A percentile compares a stretch with the other conserved stretches of the same genome.
Conservation (phyloP, 2,797 vertebrate species). For the Cichlasoma orientale region DNA sequence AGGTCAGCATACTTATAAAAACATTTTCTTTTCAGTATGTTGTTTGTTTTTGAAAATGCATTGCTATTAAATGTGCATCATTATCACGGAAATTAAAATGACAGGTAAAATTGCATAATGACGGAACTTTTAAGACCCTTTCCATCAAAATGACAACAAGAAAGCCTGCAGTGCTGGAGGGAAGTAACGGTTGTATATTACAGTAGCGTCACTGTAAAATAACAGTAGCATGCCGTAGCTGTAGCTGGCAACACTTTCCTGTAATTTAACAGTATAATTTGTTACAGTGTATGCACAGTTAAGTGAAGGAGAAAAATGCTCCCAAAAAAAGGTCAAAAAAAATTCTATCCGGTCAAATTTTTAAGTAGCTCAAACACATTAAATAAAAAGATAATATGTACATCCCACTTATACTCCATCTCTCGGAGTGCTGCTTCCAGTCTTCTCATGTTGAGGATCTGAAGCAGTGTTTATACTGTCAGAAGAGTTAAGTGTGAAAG, state of each 20-base stretch:
- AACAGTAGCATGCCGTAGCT: not conserved
- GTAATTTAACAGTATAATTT: rapidly evolving
- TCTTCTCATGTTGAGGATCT: slow-evolving; percentile 9
- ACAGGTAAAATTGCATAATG: not conserved
- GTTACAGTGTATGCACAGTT: not conserved
- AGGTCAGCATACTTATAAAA: not conserved
- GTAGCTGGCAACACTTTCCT: not conserved
- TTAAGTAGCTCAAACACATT: not conserved
- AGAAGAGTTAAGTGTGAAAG: slow-evolving; percentile 21
- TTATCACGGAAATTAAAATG: not conserved
- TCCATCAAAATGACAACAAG: not conserved
- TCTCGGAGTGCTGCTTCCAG: not conserved
- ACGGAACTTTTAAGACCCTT: not conserved
- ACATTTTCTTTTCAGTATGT: not conserved
- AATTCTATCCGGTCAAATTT: not conserved
- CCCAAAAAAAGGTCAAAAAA: not conserved
- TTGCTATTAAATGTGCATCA: not conserved
- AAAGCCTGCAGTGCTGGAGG: not conserved
- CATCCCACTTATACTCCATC: not conserved
- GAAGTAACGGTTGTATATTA: not conserved
- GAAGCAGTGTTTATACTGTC: slow-evolving; percentile 27
- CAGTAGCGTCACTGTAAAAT: not conserved
- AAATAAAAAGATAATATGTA: not conserved
- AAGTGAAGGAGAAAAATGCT: not conserved
- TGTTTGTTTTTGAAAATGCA: not conserved